phyloP scores from a whole-genome alignment of 2,888 invertebrate genomes.

The Hydrotaea cyrtoneurina region DNA sequence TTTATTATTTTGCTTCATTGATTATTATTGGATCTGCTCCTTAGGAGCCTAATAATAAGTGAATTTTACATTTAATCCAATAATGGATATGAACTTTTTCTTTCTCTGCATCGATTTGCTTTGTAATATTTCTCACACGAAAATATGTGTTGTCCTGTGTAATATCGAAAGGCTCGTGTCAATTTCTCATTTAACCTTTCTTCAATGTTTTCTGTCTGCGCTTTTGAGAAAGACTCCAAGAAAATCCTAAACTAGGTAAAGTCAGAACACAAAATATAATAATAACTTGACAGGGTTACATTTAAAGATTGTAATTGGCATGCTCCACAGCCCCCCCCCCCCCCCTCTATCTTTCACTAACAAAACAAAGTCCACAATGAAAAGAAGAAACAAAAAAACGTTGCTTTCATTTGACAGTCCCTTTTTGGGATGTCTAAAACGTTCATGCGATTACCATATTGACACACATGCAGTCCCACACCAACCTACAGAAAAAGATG shows the following conservation, averaged over 20 bases:
- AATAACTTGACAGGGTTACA: constrained; percentile 74
- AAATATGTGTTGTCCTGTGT: too few relatives aligned
- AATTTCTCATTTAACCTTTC: neutral
- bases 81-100: too few relatives aligned
- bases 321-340: constrained; percentile 67
- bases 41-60: too few relatives aligned
- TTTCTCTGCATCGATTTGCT: too few relatives aligned
- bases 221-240: neutral
- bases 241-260: constrained; percentile 27
- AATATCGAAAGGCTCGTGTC: neutral
- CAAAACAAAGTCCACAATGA: constrained; percentile 27
- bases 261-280: constrained; percentile 45
- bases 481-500: neutral
- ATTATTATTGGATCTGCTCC: too few relatives aligned
- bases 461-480: constrained; percentile 6
- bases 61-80: too few relatives aligned
- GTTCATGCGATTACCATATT: constrained; percentile 52
- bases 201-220: neutral
- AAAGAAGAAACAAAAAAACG: constrained; percentile 13
- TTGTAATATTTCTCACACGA: too few relatives aligned
- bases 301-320: constrained; percentile 77
- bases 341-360: neutral
- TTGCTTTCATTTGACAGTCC: constrained; percentile 55
- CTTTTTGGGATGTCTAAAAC: constrained; percentile 43
- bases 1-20: too few relatives aligned